Base-by-base conservation (phyloP, 1,140 invertebrate genomes). In the Druon quercuslanigerum region DNA sequence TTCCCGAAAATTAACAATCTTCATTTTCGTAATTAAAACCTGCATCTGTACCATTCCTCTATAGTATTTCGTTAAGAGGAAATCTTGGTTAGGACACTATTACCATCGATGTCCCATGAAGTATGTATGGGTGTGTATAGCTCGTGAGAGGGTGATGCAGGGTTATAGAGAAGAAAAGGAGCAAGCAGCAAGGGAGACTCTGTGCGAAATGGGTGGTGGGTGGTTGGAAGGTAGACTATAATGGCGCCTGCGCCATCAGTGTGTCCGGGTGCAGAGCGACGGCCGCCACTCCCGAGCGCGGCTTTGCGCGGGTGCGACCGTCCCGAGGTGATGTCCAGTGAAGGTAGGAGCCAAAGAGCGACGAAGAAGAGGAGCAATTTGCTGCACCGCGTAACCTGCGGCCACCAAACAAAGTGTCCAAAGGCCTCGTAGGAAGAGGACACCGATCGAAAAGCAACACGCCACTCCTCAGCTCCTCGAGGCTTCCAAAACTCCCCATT, bases 271-370 rank as follows among this genome's bases (percentile, higher is more conserved):
- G 79, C 86, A 90, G 84, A 87, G 86, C 85, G 86, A 89, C 86
- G 87, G 87, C 84, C 90, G 90, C 91, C 91, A 91, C 90, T 90
- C 90, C 90, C 90, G 90, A 88, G 89, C 90, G 90, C 90, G 90
- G 87, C 88, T 88, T 90, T 89, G 88, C 90, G 87, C 91, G 89
- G 89, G 87, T 91, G 89, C 89, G 85, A 90, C 86, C 90, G 89
- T 89, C 89, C 86, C 86, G 87, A 87, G 78, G 83, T 87, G 82
- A 90, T 91, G 90, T 90, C 85, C 86, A 88, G 85, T 86, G 86
- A 73, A 81, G 85, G 76, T 73, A 81, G 80, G 76, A 76, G 46
- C 76, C 51, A 79, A 77, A 74, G 52, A 82, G 77, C 76, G 73
- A 79, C 76, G 71, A 76, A 79, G 76, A 79, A 79, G 79, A 81